Evolutionary conservation across 1,140 invertebrate species (phyloP).

Genomic region (Cecropterus lyciades): DNA sequence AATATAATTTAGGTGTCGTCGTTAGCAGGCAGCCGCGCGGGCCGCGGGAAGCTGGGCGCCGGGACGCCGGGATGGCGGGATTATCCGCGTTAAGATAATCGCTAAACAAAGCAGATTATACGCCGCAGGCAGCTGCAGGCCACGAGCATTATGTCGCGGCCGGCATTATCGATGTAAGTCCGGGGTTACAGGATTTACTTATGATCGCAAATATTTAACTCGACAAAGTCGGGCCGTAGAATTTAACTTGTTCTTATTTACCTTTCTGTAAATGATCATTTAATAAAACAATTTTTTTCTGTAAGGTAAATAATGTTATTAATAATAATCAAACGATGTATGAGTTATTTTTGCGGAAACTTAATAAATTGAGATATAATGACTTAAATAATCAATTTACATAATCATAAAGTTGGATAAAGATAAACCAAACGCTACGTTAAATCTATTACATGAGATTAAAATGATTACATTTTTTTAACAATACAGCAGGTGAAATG

Average conservation of each 20-base stretch:
- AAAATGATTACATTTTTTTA: too few species aligned
- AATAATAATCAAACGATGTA: too few species aligned
- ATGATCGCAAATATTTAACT: conserved; percentile 23
- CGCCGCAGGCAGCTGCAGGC: conserved; percentile 27
- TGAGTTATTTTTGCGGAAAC: too few species aligned
- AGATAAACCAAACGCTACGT: too few species aligned
- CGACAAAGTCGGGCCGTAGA: not conserved
- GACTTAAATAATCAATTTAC: too few species aligned
- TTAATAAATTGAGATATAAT: too few species aligned
- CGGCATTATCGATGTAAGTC: conserved; percentile 25
- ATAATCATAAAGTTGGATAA: too few species aligned
- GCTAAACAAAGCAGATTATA: conserved; percentile 35
- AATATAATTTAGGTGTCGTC: conserved; percentile 24
- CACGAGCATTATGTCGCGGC: conserved; percentile 19
- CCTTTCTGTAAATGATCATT: not conserved
- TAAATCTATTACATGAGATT: too few species aligned
- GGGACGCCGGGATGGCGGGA: conserved; percentile 1
- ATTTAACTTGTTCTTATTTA: not conserved
- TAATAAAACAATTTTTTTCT: too few species aligned
- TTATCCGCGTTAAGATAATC: conserved; percentile 33
- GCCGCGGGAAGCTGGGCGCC: not conserved
- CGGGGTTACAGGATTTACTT: conserved; percentile 16
- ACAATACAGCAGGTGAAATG: too few species aligned
- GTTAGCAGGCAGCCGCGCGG: conserved; percentile 16
- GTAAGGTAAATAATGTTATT: too few species aligned